These are phyloP conservation scores for Upupa epops DNA, from an alignment of 2,113 vertebrate species.

Conservation along the genomic window DNA sequence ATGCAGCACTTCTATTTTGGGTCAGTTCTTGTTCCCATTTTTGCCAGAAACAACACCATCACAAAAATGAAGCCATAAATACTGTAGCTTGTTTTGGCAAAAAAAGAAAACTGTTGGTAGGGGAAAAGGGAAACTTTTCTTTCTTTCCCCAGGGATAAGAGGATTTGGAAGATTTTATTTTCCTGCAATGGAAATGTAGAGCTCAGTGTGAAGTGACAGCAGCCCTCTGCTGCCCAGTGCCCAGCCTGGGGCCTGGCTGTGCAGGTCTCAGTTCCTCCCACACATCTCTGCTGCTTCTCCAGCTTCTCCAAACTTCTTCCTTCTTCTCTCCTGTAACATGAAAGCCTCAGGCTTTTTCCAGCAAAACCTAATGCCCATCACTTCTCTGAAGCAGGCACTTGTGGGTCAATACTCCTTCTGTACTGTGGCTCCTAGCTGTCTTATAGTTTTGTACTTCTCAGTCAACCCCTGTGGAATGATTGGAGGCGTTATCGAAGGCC, in stretches of 20 bases:
- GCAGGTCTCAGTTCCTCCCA: background rate
- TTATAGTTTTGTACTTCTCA: background rate
- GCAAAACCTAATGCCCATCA: background rate
- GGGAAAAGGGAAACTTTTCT: background rate
- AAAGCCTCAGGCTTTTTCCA: background rate
- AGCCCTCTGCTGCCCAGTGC: background rate
- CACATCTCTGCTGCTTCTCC: background rate
- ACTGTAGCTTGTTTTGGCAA: background rate
- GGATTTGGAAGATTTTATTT: background rate
- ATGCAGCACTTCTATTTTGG: constrained; percentile 32
- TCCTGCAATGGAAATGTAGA: background rate
- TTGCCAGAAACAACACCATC: background rate
- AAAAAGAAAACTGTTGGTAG: background rate
- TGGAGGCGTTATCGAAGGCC: background rate
- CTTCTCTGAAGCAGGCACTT: background rate
- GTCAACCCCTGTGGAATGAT: background rate
- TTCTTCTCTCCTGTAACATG: background rate
- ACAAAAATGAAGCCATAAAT: background rate
- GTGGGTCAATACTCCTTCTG: background rate
- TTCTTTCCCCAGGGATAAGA: background rate
- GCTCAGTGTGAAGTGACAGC: background rate
- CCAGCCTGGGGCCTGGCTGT: background rate
- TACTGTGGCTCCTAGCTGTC: background rate
- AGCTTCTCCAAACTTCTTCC: background rate
- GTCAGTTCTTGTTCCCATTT: background rate